Conservation (phyloP, 2,797 vertebrate species). For the Champsocephalus esox region DNA sequence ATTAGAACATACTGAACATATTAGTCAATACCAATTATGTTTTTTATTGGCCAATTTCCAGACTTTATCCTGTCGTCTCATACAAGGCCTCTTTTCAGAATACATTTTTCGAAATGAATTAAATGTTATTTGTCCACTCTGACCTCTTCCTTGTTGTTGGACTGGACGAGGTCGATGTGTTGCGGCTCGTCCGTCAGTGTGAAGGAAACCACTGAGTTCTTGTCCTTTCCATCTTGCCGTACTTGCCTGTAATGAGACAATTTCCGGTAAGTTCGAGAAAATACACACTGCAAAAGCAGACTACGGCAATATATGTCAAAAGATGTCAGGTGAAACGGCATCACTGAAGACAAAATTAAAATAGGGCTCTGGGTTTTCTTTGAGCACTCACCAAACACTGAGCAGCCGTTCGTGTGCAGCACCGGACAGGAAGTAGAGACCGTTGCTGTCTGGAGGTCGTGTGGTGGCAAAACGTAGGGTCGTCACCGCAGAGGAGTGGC, state of each 20-base stretch:
- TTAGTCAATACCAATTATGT: no score
- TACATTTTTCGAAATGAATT: not conserved
- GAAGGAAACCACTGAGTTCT: constrained; percentile 95
- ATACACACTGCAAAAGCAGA: not conserved
- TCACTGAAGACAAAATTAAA: fast-evolving
- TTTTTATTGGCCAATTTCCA: no score
- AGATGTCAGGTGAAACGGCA: not conserved
- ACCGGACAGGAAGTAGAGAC: constrained; percentile 96
- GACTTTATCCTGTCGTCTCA: no score
- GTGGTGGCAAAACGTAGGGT: constrained; percentile 92
- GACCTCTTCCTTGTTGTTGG: constrained; percentile 95
- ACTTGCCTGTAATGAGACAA: constrained; percentile 89
- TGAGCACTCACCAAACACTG: constrained; percentile 92
- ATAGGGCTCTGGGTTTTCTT: not conserved
- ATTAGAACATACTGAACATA: no score
- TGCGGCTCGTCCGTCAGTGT: constrained; percentile 93
- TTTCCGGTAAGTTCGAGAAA: constrained; percentile 6
- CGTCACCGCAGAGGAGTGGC: constrained; percentile 94
- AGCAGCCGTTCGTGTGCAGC: constrained; percentile 94
- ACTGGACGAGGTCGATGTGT: constrained; percentile 90
- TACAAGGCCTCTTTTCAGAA: no score
- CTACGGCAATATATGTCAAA: fast-evolving
- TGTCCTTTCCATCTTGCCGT: constrained; percentile 94
- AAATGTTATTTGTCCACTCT: constrained; percentile 20
- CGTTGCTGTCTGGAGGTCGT: constrained; percentile 90